These are phyloP conservation scores for Drosophila barbarae DNA, from an alignment of 2,888 invertebrate genomes.

Conservation along the genomic window DNA sequence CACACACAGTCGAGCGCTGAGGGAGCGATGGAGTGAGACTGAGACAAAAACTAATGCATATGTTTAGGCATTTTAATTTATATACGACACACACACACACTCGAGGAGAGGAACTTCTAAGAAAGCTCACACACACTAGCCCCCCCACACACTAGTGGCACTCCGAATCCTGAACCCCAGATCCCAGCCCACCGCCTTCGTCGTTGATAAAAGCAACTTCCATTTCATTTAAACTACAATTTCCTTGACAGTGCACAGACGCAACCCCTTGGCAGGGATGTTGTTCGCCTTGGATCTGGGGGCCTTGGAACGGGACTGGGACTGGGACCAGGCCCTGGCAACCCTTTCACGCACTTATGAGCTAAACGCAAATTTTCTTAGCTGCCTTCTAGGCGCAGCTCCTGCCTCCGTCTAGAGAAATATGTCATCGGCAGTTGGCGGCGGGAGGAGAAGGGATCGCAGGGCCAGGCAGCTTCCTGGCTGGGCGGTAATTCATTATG, in stretches of 20 bases:
- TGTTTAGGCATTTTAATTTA: constrained; percentile 77
- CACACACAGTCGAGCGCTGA: constrained; percentile 2
- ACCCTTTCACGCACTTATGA: constrained; percentile 76
- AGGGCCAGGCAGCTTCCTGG: constrained; percentile 29
- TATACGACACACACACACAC: constrained; percentile 60
- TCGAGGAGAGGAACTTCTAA: constrained; percentile 58
- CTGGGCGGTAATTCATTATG: constrained; percentile 74
- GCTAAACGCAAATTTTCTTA: constrained; percentile 77
- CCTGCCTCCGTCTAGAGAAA: constrained; percentile 70
- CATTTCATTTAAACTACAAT: constrained; percentile 77
- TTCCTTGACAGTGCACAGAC: constrained; percentile 73
- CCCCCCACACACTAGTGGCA: constrained; percentile 47
- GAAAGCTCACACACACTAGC: constrained; percentile 52
- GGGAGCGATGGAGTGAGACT: constrained; percentile 29
- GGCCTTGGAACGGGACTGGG: constrained; percentile 5
- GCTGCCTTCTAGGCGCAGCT: constrained; percentile 74
- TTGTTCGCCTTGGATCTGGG: constrained; percentile 15
- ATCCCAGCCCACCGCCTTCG: constrained; percentile 47
- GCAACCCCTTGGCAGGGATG: constrained; percentile 54
- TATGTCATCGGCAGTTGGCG: constrained; percentile 62
- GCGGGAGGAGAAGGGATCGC: constrained; percentile 7
- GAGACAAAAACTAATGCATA: constrained; percentile 77
- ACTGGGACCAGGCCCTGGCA: constrained; percentile 48
- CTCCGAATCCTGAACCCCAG: constrained; percentile 33
- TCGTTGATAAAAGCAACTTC: constrained; percentile 76